A percentile compares a stretch with the other conserved stretches of the same genome.
Conservation (phyloP, 2,888 invertebrate species). For the Sepiola atlantica region DNA sequence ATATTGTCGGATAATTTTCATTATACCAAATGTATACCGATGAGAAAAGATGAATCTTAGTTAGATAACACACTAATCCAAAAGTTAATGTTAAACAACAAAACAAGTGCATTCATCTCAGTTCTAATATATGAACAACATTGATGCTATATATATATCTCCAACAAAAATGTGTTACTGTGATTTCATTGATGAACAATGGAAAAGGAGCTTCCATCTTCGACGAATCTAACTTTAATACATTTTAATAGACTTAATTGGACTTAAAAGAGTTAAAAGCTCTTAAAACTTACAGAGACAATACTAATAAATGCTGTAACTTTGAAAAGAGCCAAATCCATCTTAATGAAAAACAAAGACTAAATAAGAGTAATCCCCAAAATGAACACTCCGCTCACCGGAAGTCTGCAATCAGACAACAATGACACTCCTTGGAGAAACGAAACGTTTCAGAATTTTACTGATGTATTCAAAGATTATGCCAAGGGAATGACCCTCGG, state of each 20-base stretch:
- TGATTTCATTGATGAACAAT: not conserved
- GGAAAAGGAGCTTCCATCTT: not conserved
- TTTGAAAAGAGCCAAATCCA: not conserved
- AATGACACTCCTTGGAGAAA: not conserved
- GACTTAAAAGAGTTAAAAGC: not conserved
- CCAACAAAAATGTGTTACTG: not conserved
- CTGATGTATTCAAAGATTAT: conserved; percentile 35
- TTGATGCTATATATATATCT: too few species aligned
- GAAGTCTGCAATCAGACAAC: not conserved
- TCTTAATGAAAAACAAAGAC: not conserved
- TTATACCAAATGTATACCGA: not conserved
- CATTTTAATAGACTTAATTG: not conserved
- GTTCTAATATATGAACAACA: too few species aligned
- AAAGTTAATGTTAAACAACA: too few species aligned
- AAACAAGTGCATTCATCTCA: too few species aligned
- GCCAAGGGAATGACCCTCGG: conserved; percentile 46
- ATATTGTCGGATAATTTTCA: not conserved
- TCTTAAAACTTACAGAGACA: not conserved
- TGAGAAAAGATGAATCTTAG: too few species aligned
- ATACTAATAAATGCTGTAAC: not conserved
- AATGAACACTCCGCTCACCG: not conserved
- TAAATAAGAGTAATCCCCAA: not conserved
- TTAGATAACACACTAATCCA: too few species aligned
- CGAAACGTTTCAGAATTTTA: conserved; percentile 18
- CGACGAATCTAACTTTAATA: not conserved